Conservation (phyloP, 1,140 invertebrate genomes). For the Bombus superbus region DNA sequence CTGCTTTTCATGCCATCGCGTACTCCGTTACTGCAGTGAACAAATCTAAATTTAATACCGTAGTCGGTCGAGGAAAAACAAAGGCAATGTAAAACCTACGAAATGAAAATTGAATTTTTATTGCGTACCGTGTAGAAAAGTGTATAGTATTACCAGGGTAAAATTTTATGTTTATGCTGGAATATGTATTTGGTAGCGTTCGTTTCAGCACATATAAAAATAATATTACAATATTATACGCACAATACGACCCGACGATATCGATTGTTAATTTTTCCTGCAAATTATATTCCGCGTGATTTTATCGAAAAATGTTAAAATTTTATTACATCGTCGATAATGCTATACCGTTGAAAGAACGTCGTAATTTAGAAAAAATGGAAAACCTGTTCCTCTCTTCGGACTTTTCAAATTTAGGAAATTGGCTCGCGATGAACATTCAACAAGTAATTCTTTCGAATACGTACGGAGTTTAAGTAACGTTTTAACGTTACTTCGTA, state of each 20-base stretch:
- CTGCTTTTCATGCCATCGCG: constrained; percentile 32
- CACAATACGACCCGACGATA: neutral
- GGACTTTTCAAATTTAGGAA: no score
- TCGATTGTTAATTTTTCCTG: neutral
- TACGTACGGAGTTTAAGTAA: no score
- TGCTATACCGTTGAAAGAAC: no score
- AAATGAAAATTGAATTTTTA: constrained; percentile 7
- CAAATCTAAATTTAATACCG: constrained; percentile 33
- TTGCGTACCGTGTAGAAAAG: neutral
- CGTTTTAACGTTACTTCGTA: no score
- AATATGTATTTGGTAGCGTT: neutral
- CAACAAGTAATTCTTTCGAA: no score
- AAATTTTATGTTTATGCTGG: neutral
- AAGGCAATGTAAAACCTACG: neutral
- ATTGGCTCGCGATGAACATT: no score
- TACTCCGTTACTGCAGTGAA: constrained; percentile 13
- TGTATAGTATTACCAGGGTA: neutral
- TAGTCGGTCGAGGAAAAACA: neutral
- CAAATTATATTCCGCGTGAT: neutral
- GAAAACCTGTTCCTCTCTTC: no score
- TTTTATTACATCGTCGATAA: neutral
- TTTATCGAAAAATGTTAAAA: no score
- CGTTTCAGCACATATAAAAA: neutral
- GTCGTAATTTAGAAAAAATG: no score
- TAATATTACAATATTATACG: neutral